phyloP scores from a whole-genome alignment of 1,140 invertebrate species.

The Macrobrachium nipponense region DNA sequence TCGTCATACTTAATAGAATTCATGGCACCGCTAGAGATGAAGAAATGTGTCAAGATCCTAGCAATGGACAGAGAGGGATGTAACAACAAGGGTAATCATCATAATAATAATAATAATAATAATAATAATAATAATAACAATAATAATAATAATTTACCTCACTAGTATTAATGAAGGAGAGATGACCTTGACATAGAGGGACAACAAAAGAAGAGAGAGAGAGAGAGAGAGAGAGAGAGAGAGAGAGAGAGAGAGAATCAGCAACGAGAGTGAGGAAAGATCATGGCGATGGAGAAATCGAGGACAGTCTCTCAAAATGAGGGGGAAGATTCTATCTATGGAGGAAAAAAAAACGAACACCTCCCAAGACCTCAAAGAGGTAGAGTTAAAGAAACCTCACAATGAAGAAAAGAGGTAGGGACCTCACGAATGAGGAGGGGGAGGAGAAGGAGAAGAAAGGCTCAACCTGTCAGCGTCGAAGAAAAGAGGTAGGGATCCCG shows the following conservation, averaged over 20 bases:
- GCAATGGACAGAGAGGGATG: not conserved
- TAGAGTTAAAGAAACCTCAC: not conserved
- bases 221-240: conserved; percentile 41
- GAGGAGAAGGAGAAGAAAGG: not conserved
- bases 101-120: no score
- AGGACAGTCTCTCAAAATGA: no score
- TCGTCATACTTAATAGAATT: no score
- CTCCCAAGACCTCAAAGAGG: not conserved
- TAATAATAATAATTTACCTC: no score
- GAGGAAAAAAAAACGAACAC: no score
- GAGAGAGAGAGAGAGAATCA: conserved; percentile 34
- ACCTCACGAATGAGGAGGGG: not conserved
- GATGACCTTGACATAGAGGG: not conserved
- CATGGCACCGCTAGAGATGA: no score
- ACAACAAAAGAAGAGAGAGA: conserved; percentile 21
- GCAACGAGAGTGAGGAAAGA: not conserved
- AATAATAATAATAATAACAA: no score
- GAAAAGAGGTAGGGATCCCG: not conserved
- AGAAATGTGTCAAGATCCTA: not conserved
- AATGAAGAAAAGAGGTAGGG: not conserved
- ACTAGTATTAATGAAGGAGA: no score
- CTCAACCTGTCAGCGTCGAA: not conserved
- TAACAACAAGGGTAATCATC: not conserved
- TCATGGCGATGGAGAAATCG: not conserved
- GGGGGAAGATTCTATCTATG: no score